Percentiles rank a stretch among this genome's conserved stretches.
These are phyloP conservation scores for Drosophila micromelanica DNA, from an alignment of 1,140 invertebrate species.

Conservation along the genomic window DNA sequence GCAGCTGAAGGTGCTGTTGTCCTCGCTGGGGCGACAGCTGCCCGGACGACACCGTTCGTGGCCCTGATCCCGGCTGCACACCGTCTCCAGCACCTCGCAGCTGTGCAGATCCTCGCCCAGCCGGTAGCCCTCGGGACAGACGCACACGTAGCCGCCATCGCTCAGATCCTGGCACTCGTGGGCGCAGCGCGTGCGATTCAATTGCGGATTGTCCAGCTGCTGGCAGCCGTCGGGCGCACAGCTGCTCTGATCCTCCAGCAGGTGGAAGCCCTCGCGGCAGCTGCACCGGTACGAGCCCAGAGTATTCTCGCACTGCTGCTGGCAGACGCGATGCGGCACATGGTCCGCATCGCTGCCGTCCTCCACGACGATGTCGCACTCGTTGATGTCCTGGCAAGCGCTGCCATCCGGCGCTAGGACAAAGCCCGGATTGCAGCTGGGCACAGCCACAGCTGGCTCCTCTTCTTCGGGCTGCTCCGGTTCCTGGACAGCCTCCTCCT, in stretches of 20 bases:
- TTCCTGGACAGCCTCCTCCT: conserved; percentile 22
- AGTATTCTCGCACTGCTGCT: conserved; percentile 87
- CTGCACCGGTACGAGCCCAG: conserved; percentile 87
- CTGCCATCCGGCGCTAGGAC: conserved; percentile 83
- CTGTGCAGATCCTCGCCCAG: conserved; percentile 84
- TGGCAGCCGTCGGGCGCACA: conserved; percentile 76
- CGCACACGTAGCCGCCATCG: conserved; percentile 80
- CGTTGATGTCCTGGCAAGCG: conserved; percentile 87
- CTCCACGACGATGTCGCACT: conserved; percentile 86
- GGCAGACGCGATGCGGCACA: conserved; percentile 85
- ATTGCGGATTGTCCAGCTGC: conserved; percentile 69
- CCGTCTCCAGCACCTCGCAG: conserved; percentile 86
- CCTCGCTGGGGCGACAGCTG: conserved; percentile 86
- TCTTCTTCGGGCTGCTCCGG: conserved; percentile 15
- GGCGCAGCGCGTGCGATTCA: conserved; percentile 85
- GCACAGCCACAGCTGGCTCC: conserved; percentile 58
- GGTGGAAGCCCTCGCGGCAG: conserved; percentile 83
- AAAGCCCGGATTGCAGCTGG: conserved; percentile 87
- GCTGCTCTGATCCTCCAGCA: conserved; percentile 74
- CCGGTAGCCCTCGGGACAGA: conserved; percentile 85
- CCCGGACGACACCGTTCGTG: conserved; percentile 69
- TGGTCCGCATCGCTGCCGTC: conserved; percentile 67
- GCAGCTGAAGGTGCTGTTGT: conserved; percentile 85
- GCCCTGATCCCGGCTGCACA: conserved; percentile 81
- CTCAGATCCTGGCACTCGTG: conserved; percentile 86